Conservation (phyloP, 2,888 invertebrate species). For the Volucella zonaria region DNA sequence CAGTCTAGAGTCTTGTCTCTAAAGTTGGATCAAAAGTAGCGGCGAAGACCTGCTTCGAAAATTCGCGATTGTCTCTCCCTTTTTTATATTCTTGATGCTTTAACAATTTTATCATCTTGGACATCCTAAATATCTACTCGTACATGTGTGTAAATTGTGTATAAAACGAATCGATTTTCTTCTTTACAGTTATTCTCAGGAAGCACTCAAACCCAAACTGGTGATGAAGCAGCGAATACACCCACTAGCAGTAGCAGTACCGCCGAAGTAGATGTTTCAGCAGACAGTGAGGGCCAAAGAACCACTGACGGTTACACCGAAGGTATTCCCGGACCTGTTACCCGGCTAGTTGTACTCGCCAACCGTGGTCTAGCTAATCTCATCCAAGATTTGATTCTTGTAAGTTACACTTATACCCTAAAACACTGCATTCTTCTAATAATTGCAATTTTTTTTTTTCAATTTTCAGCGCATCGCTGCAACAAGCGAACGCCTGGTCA, state of each 20-base stretch:
- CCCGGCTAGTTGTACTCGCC: slow-evolving; percentile 92
- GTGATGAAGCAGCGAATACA: slow-evolving; percentile 84
- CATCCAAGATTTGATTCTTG: slow-evolving; percentile 93
- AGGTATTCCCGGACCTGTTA: slow-evolving; percentile 94
- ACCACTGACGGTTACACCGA: slow-evolving; percentile 87
- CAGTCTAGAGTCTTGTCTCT: no score
- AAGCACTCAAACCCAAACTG: slow-evolving; percentile 86
- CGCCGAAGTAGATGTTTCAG: slow-evolving; percentile 82
- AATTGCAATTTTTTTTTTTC: slow-evolving; percentile 76
- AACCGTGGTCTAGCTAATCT: slow-evolving; percentile 94
- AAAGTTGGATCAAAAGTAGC: no score
- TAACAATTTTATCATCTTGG: no score
- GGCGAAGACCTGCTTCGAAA: no score
- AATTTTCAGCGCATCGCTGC: slow-evolving; percentile 91
- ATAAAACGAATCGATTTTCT: not conserved
- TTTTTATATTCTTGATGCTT: no score
- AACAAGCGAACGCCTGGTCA: slow-evolving; percentile 95
- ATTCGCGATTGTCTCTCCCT: no score
- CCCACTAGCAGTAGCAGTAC: slow-evolving; percentile 82
- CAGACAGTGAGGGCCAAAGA: slow-evolving; percentile 83
- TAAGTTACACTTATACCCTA: slow-evolving; percentile 81
- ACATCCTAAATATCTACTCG: no score
- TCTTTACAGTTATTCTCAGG: slow-evolving; percentile 90
- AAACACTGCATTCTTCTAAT: not conserved
- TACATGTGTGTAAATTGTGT: not conserved